Conservation (phyloP, 1,140 invertebrate species). For the Sitobion miscanthi region DNA sequence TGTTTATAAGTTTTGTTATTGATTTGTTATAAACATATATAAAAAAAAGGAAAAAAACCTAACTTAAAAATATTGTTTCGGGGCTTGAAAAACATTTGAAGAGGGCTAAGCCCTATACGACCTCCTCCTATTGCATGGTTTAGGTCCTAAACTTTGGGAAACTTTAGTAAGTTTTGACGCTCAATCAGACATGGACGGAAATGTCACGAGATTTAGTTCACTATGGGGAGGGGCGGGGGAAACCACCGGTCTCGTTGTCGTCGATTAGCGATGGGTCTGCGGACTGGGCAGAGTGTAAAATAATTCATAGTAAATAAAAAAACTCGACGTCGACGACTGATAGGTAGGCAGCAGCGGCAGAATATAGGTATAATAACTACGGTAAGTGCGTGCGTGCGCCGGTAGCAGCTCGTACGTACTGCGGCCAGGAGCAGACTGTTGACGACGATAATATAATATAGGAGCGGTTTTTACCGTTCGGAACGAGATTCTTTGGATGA, state of each 20-base stretch:
- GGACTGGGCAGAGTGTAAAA: background rate
- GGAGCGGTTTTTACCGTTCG: slow-evolving; percentile 56
- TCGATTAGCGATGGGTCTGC: background rate
- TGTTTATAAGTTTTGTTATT: too few species aligned
- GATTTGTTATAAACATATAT: too few species aligned
- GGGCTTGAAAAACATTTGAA: too few species aligned
- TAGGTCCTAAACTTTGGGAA: too few species aligned
- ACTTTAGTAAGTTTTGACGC: background rate
- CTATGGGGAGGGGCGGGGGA: rapidly evolving
- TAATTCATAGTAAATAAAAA: background rate
- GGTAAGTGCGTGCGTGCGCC: background rate
- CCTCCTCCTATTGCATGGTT: too few species aligned
- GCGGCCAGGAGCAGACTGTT: background rate
- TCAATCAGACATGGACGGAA: background rate
- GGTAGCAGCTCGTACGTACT: background rate
- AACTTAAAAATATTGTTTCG: too few species aligned
- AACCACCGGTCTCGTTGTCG: background rate
- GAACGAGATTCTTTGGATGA: slow-evolving; percentile 51
- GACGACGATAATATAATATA: slow-evolving; percentile 22
- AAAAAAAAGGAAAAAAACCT: too few species aligned
- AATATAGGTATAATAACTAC: background rate
- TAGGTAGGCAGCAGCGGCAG: background rate
- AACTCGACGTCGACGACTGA: background rate
- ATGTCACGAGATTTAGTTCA: background rate
- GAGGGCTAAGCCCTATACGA: too few species aligned